Evolutionary conservation across 2,797 vertebrate species (phyloP), one percentile per base, ranked within the genome.

Genomic region (Melanotaenia nigrans): DNA sequence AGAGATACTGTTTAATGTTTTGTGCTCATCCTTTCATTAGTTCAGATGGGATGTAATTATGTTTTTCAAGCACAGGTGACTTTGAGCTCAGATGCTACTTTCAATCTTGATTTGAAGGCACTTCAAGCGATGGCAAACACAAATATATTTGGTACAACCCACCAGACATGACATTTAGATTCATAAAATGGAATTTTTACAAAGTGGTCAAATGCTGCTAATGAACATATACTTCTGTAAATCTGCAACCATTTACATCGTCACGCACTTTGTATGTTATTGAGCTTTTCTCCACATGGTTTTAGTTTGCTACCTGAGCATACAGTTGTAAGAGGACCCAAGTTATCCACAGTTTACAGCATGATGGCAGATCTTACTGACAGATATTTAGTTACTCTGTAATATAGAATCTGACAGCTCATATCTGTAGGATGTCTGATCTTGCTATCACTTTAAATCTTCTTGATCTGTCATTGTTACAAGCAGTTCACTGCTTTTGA

Each of bases 21-120:
- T 87, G 83, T 87, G 85, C 83, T 75, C 82, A 85, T 85, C 87
- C 89, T 79, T 88, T 90, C 76, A 86, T 84, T 84, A 69, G 66
- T 63, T 47, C 25, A 36, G 56, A 63, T 74, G 64, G 35, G 72
- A 63, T 65, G 77, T 55, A 61, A 65, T 87, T 71, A 59, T 62
- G 49, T 40, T 47, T 16, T 64, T 81, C 75, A 75, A 73, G 55
- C 76, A 75, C 73, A 57, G 74, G 75, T 75, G 66, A 63, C 69
- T 90, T 85, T 84, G 84, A 85, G 69, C 71, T 79, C 28, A 2
- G 36, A 53, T 68, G 84, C 24, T 25, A 25, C 24, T 25, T 25
- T 25, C 24, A 2, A 25, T 25, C 24, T 25, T 25, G 24, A 25
- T 25, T 25, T 25, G 24, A 25, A 25, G 24, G 24, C 63, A 54